A percentile compares a stretch with the other conserved stretches of the same genome.
Evolutionary conservation across 1,140 invertebrate species (phyloP).

Genomic region (Tyrophagus putrescentiae): DNA sequence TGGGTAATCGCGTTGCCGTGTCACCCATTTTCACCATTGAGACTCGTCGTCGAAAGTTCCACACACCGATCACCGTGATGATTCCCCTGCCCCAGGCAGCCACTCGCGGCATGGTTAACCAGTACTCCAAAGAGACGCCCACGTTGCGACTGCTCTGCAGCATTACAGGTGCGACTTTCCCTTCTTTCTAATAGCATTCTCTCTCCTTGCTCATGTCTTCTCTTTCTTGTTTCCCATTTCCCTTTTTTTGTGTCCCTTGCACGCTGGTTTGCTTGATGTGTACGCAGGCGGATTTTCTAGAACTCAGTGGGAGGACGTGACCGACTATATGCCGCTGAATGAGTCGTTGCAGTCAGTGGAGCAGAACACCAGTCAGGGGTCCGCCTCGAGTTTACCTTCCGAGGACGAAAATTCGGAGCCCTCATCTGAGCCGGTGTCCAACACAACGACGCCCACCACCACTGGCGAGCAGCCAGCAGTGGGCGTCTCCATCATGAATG

Average conservation of each 20-base stretch:
- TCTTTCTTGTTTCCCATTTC: conserved; percentile 23
- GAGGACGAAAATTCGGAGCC: conserved; percentile 29
- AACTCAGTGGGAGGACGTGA: conserved; percentile 99
- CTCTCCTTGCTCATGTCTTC: too few relatives aligned
- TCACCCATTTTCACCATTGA: conserved; percentile 98
- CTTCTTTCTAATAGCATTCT: too few relatives aligned
- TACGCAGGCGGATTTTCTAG: conserved; percentile 73
- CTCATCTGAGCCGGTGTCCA: conserved; percentile 24
- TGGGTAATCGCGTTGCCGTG: conserved; percentile 93
- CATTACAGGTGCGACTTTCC: conserved; percentile 66
- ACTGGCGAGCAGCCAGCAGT: conserved; percentile 13
- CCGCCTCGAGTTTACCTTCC: conserved; percentile 28
- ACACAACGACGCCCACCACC: too few relatives aligned
- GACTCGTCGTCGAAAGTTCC: conserved; percentile 90
- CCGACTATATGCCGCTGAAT: conserved; percentile 91
- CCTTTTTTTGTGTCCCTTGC: conserved; percentile 25
- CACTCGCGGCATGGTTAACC: conserved; percentile 93
- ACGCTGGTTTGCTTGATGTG: conserved; percentile 14
- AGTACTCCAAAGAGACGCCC: conserved; percentile 80
- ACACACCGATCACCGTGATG: conserved; percentile 93
- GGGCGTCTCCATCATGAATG: not conserved
- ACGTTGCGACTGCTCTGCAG: conserved; percentile 90
- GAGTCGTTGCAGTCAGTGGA: conserved; percentile 27
- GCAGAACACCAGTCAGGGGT: conserved; percentile 29
- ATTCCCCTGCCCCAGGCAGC: conserved; percentile 91